phyloP scores from a whole-genome alignment of 2,888 invertebrate genomes.

The Orgyia antiqua region DNA sequence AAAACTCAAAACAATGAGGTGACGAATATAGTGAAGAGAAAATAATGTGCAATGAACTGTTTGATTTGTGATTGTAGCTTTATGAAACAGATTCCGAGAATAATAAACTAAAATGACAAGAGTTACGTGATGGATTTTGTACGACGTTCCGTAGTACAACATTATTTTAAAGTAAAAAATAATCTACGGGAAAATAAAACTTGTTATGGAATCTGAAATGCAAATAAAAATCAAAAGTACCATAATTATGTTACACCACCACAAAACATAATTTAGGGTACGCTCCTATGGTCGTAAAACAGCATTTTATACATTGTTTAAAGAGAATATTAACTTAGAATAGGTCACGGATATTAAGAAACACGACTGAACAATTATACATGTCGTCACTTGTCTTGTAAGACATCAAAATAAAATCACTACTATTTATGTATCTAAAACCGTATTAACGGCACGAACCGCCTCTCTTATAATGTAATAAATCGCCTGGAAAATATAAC shows the following conservation, averaged over 20 bases:
- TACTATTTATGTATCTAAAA: conserved; percentile 73
- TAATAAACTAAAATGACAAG: conserved; percentile 5
- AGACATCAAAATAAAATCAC: conserved; percentile 75
- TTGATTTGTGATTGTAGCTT: conserved; percentile 50
- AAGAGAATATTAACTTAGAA: conserved; percentile 43
- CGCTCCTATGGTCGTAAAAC: no score
- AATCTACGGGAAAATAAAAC: no score
- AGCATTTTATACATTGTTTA: no score
- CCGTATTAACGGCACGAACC: conserved; percentile 66
- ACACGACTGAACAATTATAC: conserved; percentile 65
- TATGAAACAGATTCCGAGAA: conserved; percentile 25
- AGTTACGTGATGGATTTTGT: no score
- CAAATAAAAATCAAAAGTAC: no score
- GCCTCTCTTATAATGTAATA: conserved; percentile 73
- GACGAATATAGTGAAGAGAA: conserved; percentile 54
- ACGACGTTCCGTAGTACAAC: no score
- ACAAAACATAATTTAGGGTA: no score
- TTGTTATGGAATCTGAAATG: no score
- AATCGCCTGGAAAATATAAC: conserved; percentile 78
- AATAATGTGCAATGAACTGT: conserved; percentile 62
- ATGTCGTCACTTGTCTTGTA: conserved; percentile 73
- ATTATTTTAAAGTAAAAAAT: no score
- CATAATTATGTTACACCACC: no score
- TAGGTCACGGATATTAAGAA: conserved; percentile 54
- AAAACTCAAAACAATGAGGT: conserved; percentile 72